Evolutionary conservation across 2,797 vertebrate genomes (phyloP).

Genomic region (Xiphophorus birchmanni): DNA sequence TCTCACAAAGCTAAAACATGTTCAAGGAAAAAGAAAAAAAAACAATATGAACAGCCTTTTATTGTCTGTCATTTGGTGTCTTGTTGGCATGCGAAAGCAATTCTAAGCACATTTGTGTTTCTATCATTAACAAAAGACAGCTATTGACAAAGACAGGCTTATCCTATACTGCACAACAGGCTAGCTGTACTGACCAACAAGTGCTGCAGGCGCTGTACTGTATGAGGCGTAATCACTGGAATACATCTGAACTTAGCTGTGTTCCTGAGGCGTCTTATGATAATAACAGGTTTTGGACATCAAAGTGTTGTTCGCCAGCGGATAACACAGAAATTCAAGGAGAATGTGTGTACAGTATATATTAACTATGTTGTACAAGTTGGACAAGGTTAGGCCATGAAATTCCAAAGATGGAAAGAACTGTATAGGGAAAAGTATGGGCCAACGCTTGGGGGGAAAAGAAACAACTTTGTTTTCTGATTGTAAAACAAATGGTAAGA

Average conservation of each 20-base stretch:
- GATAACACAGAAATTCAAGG: constrained; percentile 35
- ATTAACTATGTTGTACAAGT: constrained; percentile 56
- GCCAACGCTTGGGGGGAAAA: constrained; percentile 19
- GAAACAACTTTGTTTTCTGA: constrained; percentile 47
- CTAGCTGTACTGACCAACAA: constrained; percentile 68
- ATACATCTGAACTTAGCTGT: constrained; percentile 54
- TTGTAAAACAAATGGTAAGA: constrained; percentile 56
- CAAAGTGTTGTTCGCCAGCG: constrained; percentile 27
- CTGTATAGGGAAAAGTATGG: constrained; percentile 25
- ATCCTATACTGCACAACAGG: constrained; percentile 71
- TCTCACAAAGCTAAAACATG: constrained; percentile 3
- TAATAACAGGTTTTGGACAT: constrained; percentile 52
- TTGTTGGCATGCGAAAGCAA: constrained; percentile 84
- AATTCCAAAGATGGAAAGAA: constrained; percentile 74
- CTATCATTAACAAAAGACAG: constrained; percentile 78
- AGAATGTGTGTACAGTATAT: constrained; percentile 53
- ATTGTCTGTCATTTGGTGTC: constrained; percentile 76
- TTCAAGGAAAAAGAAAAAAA: constrained; percentile 60
- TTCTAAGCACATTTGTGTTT: constrained; percentile 85
- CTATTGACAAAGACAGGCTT: constrained; percentile 69
- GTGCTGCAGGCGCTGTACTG: constrained; percentile 58
- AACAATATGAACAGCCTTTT: constrained; percentile 57
- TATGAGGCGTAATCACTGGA: constrained; percentile 59
- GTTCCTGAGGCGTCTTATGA: constrained; percentile 55
- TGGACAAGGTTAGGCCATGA: constrained; percentile 51